These are phyloP conservation scores for Aphodius granarius DNA, from an alignment of 2,888 invertebrate genomes.

Conservation along the genomic window DNA sequence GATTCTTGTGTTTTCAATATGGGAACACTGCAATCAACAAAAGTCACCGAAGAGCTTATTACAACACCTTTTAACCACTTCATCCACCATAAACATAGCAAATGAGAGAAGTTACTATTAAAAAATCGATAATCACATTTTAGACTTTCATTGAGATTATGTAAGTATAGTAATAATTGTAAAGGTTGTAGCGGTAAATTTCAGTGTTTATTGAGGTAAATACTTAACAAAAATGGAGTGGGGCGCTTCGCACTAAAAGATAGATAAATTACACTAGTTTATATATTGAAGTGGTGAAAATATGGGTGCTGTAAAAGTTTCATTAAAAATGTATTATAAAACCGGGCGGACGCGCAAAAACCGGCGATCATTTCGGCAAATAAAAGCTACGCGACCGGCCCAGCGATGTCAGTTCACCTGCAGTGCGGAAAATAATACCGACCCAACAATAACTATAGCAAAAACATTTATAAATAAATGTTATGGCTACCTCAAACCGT, in stretches of 20 bases:
- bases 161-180: too few species aligned
- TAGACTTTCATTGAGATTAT: too few species aligned
- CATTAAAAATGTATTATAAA: background rate
- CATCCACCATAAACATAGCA: too few species aligned
- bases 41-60: background rate
- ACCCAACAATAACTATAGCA: conserved; percentile 20
- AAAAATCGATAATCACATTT: too few species aligned
- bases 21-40: background rate
- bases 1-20: background rate
- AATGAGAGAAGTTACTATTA: too few species aligned
- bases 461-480: too few species aligned
- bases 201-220: background rate
- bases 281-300: background rate
- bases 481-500: too few species aligned
- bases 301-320: background rate
- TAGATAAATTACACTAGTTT: background rate
- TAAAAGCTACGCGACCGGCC: background rate
- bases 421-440: conserved; percentile 27
- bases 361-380: background rate
- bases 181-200: background rate
- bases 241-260: background rate
- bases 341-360: background rate
- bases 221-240: background rate
- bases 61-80: background rate
- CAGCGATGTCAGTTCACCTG: conserved; percentile 21